Evolutionary conservation across 30 jellyfish, hydroid and myxozoan species (phyloP), one percentile per base, ranked within the genome.

Genomic region (Hydractinia symbiolongicarpus): DNA sequence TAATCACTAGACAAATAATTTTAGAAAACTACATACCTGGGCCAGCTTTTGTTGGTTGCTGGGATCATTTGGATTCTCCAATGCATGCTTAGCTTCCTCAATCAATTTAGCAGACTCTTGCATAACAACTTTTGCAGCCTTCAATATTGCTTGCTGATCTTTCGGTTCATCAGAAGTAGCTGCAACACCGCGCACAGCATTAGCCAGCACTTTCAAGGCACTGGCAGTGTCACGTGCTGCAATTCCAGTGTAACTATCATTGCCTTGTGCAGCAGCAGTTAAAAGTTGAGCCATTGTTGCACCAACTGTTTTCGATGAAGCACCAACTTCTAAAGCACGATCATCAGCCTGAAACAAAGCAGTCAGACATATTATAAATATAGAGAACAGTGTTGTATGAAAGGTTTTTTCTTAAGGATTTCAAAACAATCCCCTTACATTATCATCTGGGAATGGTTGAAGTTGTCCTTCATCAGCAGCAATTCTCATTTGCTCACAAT

Each of bases 191-290:
- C 92, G 98, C 17, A 91, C 95, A 50, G 98, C 96, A 70, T 87
- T 87, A 5, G 96, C 72, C 4, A 91, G 88, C 5, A 86, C 87
- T 76, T 83, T 91, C 81, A 91, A 72, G 7, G 98, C 98, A 54
- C 95, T 82, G 55, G 98, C 98, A 6, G 98, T 91, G 88, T 91
- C 98, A 71, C 98, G 96, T 6, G 98, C 98, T 5, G 98, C 98
- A 79, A 91, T 91, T 9, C 98, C 98, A 50, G 98, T 91, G 85
- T 91, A 91, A 60, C 98, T 91, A 67, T 91, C 98, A 74, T 91
- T 91, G 79, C 95, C 98, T 90, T 91, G 95, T 56, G 98, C 98
- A 54, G 98, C 98, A 64, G 98, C 98, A 14, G 98, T 91, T 19
- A 91, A 77, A 21, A 91, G 89, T 72, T 91, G 98, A 10, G 98